Percentiles rank a stretch among this genome's conserved stretches.
Evolutionary conservation across 2,113 vertebrate genomes (phyloP).

Genomic region (Amazona guildingii): DNA sequence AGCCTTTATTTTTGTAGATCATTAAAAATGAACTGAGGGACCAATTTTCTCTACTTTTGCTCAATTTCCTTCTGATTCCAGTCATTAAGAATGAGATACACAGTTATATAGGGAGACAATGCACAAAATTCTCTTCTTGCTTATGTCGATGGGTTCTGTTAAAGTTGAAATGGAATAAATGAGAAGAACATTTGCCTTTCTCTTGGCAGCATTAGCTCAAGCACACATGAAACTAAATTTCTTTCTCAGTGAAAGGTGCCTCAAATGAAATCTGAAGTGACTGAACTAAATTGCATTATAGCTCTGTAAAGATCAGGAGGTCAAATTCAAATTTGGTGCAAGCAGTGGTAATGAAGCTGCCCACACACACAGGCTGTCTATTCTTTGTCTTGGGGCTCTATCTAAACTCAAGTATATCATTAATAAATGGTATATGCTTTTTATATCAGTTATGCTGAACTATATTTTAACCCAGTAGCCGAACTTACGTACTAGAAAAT

Average conservation of each 20-base stretch:
- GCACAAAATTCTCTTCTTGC: background rate
- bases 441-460: background rate
- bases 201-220: background rate
- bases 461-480: background rate
- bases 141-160: background rate
- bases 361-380: background rate
- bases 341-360: conserved; percentile 45
- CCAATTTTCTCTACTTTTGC: conserved; percentile 5
- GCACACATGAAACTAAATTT: background rate
- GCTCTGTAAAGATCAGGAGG: conserved; percentile 24
- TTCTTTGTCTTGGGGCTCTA: background rate
- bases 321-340: conserved; percentile 25
- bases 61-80: conserved; percentile 32
- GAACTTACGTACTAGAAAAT: background rate
- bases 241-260: background rate
- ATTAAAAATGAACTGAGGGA: conserved; percentile 51
- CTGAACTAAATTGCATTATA: conserved; percentile 41
- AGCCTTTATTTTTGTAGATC: conserved; percentile 21
- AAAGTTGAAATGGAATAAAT: background rate
- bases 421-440: background rate
- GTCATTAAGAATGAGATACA: conserved; percentile 23
- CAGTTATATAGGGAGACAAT: background rate
- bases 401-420: background rate
- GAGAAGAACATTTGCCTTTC: conserved; percentile 6
- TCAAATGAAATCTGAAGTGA: conserved; percentile 20